Base-by-base conservation (phyloP, 2,113 vertebrate species). In the Mobula hypostoma region DNA sequence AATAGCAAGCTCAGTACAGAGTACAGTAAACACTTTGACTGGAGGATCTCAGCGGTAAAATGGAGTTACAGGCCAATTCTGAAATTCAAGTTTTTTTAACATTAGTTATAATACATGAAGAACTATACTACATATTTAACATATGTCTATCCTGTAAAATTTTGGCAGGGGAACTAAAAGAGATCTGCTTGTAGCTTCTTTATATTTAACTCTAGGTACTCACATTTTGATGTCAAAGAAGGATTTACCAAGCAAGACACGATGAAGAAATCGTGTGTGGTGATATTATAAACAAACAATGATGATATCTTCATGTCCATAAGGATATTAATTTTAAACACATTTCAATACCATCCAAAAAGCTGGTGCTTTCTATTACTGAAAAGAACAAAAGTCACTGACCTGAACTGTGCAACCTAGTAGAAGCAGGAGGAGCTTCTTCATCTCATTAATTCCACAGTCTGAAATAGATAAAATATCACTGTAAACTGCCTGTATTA, bases 391-490 rank as follows among this genome's bases (percentile, higher is more conserved):
- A 48, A 56, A 36, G 56, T 74, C 32, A 61, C 87, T 56, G 95
- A 99, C 99, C 98, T 99, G 99, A 95, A 99, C 99, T 21, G 99
- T 99, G 97, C 99, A 99, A 94, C 99, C 99, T 68, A 99, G 96
- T 74, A 99, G 96, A 93, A 99, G 98, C 95, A 99, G 95, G 91
- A 99, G 96, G 2, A 99, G 96, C 94, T 99, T 99, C 96, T 98
- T 98, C 96, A 98, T 96, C 96, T 99, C 99, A 94, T 98, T 98
- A 94, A 99, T 97, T 94, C 98, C 98, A 97, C 98, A 98, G 94
- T 98, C 99, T 99, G 95, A 95, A 97, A 95, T 74, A 90, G 94
- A 95, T 74, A 36, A 93, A 74, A 29, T 61, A 90, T 32, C 61
- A 66, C 85, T 32, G 61, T 90, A 66, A 90, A 68, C 58, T n/a